These are phyloP conservation scores for Trichomycterus rosablanca DNA, from an alignment of 2,113 vertebrate species.

Conservation along the genomic window DNA sequence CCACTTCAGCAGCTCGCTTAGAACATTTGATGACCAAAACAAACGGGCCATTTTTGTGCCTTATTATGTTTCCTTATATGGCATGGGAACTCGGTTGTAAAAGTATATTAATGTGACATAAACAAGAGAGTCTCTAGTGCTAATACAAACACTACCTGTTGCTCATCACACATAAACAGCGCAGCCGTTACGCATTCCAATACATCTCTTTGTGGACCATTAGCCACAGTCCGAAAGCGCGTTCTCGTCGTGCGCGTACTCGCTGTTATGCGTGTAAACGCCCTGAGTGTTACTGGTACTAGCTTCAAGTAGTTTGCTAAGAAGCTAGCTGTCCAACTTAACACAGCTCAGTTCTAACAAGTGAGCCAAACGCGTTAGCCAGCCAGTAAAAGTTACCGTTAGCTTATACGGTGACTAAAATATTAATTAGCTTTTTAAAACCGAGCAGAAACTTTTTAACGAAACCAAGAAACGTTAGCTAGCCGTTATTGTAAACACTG, in stretches of 20 bases:
- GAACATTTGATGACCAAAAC: constrained; percentile 9
- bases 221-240: no score
- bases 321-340: constrained; percentile 1
- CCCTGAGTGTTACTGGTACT: not conserved
- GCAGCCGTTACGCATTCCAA: no score
- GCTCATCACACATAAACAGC: not conserved
- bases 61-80: constrained; percentile 5
- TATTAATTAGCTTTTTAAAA: not conserved
- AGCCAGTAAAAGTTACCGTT: constrained; percentile 15
- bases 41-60: not conserved
- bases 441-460: not conserved
- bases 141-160: constrained; percentile 24
- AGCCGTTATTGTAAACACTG: not conserved
- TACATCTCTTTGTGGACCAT: no score
- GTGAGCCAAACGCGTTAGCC: not conserved
- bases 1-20: constrained; percentile 10
- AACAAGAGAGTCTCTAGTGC: no score
- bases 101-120: not conserved
- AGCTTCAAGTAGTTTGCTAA: not conserved
- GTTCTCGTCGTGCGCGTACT: no score
- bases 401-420: not conserved
- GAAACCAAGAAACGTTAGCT: not conserved
- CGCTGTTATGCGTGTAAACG: no score
- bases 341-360: not conserved
- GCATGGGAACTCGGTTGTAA: not conserved